Base-by-base conservation (phyloP, 1,140 invertebrate genomes). In the Zophobas atratus region DNA sequence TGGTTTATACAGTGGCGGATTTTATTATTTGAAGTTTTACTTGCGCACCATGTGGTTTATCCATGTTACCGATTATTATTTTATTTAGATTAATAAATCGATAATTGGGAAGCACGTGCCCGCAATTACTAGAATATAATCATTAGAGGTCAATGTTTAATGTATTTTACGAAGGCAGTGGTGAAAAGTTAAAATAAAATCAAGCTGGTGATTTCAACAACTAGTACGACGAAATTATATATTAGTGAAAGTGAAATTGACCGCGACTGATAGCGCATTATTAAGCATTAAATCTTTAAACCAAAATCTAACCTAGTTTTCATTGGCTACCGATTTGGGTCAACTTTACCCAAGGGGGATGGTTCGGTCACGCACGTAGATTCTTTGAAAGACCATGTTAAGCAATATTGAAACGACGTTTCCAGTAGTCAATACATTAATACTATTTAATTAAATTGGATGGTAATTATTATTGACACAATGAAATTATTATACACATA, bases 241-340 rank as follows among this genome's bases (percentile, higher is more conserved):
- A 20, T 20, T 20, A 67, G 60, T 33, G 39, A 67, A 39, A 67
- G 60, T 67, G 39, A 67, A 43, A 41, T 67, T 67, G 39, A 67
- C 60, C 60, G 39, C 41, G 60, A 67, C 60, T 41, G 39, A 67
- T 43, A 67, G 6, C 33, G 39, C 39, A 43, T 2, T 51, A 51
- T 51, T 20, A 20, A 20, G n/a, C 6, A 20, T 4, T 8, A 39
- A 67, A 67, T 67, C 39, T 67, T 20, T 36, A 35, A 39, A 36
- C 56, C 6, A 60, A 67, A 67, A 67, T 67, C 35, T 67, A 67
- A 67, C 60, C 39, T 41, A 41, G 60, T 67, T 67, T 67, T 67
- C 39, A 43, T 67, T 67, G 41, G 35, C 39, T 41, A 60, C 1
- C 1, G 56, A 60, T 36, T 36, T 35, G 56, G 56, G 56, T 60